Base-by-base conservation (phyloP, 2,113 vertebrate genomes). In the Carassius gibelio region DNA sequence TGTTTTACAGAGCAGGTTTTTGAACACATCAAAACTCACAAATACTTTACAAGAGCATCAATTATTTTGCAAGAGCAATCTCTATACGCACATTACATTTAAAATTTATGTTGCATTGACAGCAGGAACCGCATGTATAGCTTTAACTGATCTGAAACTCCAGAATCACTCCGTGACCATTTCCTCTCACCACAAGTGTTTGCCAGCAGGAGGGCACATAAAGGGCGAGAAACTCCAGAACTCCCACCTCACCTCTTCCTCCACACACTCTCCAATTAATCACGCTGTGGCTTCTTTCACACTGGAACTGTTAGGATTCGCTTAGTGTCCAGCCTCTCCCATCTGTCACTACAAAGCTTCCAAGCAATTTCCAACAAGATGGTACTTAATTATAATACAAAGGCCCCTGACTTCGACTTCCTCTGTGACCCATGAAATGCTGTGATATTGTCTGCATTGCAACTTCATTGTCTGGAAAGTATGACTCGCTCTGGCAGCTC, bases 291-390 rank as follows among this genome's bases (percentile, higher is more conserved):
- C 23, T 72, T 10, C 80, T 78, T 79, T 88, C 84, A 71, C 87
- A 71, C 61, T 55, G 69, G 83, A 85, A 45, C 87, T 50, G 69
- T 78, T 84, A 81, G 30, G 52, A 62, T 82, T 86, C 57, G 77
- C 82, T 81, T 61, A 42, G 82, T 78, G 66, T 84, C 76, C 72
- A 68, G 66, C 26, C 30, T 42, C 52, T 72, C 17, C 85, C 82
- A 84, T 88, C 85, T 86, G 85, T 86, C 82, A 84, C 66, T 52
- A 36, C 10, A 75, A 83, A 64, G 71, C 72, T 64, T 88, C 82
- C 81, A 59, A 81, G 81, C 64, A 66, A 83, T 85, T 83, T 59
- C 75, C 36, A 61, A 82, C 61, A 55, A 84, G 59, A 71, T 62
- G 59, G 45, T 83, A 23, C 81, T 66, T 72, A 87, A 84, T 84